These are phyloP conservation scores for Urechis unicinctus DNA, from an alignment of 2,888 invertebrate species.

Conservation along the genomic window DNA sequence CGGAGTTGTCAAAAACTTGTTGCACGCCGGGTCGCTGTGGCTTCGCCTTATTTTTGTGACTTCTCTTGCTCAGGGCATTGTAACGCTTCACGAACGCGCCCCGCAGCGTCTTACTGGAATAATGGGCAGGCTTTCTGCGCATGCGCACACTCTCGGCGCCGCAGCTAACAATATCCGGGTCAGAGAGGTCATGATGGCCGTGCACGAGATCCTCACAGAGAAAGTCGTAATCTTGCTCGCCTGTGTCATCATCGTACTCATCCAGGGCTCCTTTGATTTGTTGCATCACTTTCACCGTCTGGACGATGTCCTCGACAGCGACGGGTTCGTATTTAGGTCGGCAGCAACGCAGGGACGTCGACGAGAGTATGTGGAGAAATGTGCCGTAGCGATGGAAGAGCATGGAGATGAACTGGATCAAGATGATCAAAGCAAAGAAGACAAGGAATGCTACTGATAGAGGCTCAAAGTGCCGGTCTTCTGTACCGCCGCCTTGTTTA, in stretches of 20 bases:
- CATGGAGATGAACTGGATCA: slow-evolving; percentile 70
- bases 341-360: slow-evolving; percentile 58
- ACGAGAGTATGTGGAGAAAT: slow-evolving; percentile 89
- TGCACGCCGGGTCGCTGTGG: slow-evolving; percentile 16
- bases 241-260: slow-evolving; percentile 20
- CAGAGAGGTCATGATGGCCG: neutral
- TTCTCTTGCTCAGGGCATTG: slow-evolving; percentile 23
- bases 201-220: slow-evolving; percentile 16
- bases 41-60: slow-evolving; percentile 19
- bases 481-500: slow-evolving; percentile 23
- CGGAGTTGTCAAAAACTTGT: slow-evolving; percentile 21
- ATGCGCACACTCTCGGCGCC: slow-evolving; percentile 18
- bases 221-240: slow-evolving; percentile 21
- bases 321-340: slow-evolving; percentile 28
- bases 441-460: slow-evolving; percentile 89
- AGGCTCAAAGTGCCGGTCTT: slow-evolving; percentile 38
- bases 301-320: slow-evolving; percentile 26
- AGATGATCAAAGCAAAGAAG: slow-evolving; percentile 86
- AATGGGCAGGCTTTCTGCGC: slow-evolving; percentile 16
- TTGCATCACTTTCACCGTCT: slow-evolving; percentile 27
- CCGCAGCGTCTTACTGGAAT: slow-evolving; percentile 32
- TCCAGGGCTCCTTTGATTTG: slow-evolving; percentile 22
- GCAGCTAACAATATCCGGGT: slow-evolving; percentile 21
- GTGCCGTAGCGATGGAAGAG: slow-evolving; percentile 93
- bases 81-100: slow-evolving; percentile 35